Percentiles rank a stretch among this genome's conserved stretches.
Conservation (phyloP, 2,113 vertebrate species). For the Cottus gobio region DNA sequence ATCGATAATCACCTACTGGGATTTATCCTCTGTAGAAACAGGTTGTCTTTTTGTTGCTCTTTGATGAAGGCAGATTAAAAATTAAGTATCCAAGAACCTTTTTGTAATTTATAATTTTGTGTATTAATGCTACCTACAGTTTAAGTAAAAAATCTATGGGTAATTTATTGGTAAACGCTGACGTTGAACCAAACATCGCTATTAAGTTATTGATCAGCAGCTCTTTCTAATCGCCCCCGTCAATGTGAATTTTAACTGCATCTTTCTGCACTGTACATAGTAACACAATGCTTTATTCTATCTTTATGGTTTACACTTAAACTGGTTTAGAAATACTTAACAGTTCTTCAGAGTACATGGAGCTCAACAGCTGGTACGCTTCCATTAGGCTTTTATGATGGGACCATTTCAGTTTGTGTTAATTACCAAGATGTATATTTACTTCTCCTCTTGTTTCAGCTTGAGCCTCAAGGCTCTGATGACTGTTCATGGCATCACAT, state of each 20-base stretch:
- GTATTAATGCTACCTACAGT: not conserved
- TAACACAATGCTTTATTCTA: not conserved
- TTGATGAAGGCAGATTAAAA: not conserved
- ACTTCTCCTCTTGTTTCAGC: not conserved
- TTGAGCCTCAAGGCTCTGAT: not conserved
- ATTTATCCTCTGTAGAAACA: not conserved
- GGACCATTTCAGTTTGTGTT: not conserved
- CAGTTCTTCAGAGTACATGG: not conserved
- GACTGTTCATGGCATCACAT: not conserved
- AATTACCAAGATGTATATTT: not conserved
- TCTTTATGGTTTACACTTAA: not conserved
- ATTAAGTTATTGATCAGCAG: not conserved
- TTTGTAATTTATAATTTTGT: not conserved
- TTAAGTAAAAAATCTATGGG: not conserved
- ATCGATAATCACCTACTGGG: not conserved
- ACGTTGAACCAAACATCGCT: not conserved
- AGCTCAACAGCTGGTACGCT: not conserved
- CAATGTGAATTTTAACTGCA: not conserved
- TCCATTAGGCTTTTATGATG: not conserved
- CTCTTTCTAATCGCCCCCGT: not conserved
- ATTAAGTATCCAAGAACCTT: not conserved
- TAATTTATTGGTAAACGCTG: not conserved
- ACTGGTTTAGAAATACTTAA: not conserved
- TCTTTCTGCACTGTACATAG: constrained; percentile 1
- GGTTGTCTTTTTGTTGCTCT: not conserved